Evolutionary conservation across 2,888 invertebrate genomes (phyloP).

Genomic region (Branchellion lobata): DNA sequence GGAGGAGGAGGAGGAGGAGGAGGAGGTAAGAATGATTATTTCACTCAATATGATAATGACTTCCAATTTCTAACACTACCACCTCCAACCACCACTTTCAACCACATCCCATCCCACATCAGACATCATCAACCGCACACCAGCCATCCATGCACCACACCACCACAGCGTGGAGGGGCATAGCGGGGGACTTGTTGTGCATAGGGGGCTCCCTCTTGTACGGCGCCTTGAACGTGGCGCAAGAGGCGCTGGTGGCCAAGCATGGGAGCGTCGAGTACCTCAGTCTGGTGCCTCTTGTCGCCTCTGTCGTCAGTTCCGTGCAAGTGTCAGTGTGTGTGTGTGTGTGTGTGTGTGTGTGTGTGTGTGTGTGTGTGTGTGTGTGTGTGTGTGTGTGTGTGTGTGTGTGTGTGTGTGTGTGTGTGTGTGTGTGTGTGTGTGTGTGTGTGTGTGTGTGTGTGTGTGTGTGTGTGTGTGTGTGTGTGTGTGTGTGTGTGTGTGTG

Average conservation of each 20-base stretch:
- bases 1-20: neutral
- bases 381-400: too few species aligned
- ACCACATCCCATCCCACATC: neutral
- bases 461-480: too few species aligned
- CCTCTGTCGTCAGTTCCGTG: slow-evolving; percentile 74
- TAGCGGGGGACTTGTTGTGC: slow-evolving; percentile 80
- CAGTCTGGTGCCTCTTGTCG: slow-evolving; percentile 78
- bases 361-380: too few species aligned
- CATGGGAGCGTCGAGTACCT: slow-evolving; percentile 78
- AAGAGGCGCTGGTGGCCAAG: slow-evolving; percentile 79
- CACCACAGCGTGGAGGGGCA: slow-evolving; percentile 72
- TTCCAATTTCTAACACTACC: neutral
- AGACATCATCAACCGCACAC: too few species aligned
- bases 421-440: too few species aligned
- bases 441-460: too few species aligned
- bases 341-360: neutral
- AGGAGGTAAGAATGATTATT: neutral
- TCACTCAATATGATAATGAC: neutral
- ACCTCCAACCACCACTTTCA: neutral
- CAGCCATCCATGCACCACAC: too few species aligned
- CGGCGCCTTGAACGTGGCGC: slow-evolving; percentile 75
- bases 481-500: too few species aligned
- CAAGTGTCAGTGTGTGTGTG: slow-evolving; percentile 71
- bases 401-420: too few species aligned
- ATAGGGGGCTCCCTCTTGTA: slow-evolving; percentile 76